Conservation (phyloP, 2,113 vertebrate genomes). For the Phaethon lepturus region DNA sequence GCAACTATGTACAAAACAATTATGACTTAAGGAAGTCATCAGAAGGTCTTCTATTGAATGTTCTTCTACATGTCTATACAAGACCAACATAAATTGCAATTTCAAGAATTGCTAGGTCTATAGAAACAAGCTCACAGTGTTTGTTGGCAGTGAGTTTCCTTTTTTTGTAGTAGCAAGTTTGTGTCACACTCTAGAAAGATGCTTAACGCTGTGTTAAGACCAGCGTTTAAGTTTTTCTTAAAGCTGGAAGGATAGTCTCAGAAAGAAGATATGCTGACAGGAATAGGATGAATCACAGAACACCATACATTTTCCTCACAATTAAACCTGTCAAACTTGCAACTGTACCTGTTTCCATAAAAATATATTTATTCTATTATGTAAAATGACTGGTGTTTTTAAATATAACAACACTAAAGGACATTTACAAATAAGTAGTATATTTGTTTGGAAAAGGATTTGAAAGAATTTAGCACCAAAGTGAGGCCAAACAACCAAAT, state of each 20-base stretch:
- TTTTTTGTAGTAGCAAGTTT: neutral
- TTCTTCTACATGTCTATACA: neutral
- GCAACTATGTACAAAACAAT: neutral
- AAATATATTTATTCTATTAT: neutral
- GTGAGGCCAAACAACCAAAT: neutral
- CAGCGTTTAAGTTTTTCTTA: neutral
- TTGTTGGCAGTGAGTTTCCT: neutral
- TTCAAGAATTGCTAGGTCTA: neutral
- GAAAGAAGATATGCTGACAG: neutral
- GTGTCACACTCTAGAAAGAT: neutral
- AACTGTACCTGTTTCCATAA: neutral
- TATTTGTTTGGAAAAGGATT: neutral
- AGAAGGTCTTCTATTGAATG: neutral
- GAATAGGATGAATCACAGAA: neutral
- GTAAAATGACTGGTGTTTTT: neutral
- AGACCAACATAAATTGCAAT: neutral
- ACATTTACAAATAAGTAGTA: neutral
- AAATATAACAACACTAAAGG: neutral
- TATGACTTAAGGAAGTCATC: neutral
- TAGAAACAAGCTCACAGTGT: neutral
- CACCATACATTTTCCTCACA: neutral
- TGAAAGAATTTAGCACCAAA: neutral
- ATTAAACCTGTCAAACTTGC: neutral
- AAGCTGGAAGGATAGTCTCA: neutral
- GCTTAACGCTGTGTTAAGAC: neutral